Percentiles rank a stretch among this genome's conserved stretches.
phyloP scores from a whole-genome alignment of 2,113 vertebrate species.

The Sapayoa aenigma region DNA sequence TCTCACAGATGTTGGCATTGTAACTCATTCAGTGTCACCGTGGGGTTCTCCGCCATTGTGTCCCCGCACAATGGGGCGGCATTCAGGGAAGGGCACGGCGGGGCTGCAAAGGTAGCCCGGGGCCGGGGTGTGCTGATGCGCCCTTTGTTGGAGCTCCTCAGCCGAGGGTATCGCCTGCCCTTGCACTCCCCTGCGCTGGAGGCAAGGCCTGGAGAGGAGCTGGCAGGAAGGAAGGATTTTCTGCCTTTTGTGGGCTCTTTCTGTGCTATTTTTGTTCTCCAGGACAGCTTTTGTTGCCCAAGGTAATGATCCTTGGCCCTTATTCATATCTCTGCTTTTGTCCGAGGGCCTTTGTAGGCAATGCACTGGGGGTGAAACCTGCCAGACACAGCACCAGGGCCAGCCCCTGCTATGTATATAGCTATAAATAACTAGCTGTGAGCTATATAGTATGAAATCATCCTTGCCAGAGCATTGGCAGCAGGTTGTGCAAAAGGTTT shows the following conservation, averaged over 20 bases:
- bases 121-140: neutral
- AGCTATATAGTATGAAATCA: neutral
- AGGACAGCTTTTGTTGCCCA: constrained; percentile 48
- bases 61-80: constrained; percentile 20
- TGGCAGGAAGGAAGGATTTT: constrained; percentile 67
- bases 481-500: neutral
- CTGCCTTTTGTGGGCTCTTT: constrained; percentile 63
- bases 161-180: constrained; percentile 22
- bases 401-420: neutral
- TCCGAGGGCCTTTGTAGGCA: neutral
- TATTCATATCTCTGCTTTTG: constrained; percentile 61
- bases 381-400: neutral
- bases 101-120: neutral
- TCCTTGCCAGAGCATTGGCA: neutral
- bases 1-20: constrained; percentile 67
- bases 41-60: constrained; percentile 60
- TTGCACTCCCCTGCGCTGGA: constrained; percentile 44
- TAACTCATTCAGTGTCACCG: constrained; percentile 52
- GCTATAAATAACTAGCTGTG: neutral
- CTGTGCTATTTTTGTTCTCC: constrained; percentile 60
- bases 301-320: constrained; percentile 67
- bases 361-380: neutral
- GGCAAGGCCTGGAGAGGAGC: constrained; percentile 13
- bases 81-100: constrained; percentile 25
- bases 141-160: constrained; percentile 32